Conservation (phyloP, 2,113 vertebrate species). For the Psilopsiagon aurifrons region DNA sequence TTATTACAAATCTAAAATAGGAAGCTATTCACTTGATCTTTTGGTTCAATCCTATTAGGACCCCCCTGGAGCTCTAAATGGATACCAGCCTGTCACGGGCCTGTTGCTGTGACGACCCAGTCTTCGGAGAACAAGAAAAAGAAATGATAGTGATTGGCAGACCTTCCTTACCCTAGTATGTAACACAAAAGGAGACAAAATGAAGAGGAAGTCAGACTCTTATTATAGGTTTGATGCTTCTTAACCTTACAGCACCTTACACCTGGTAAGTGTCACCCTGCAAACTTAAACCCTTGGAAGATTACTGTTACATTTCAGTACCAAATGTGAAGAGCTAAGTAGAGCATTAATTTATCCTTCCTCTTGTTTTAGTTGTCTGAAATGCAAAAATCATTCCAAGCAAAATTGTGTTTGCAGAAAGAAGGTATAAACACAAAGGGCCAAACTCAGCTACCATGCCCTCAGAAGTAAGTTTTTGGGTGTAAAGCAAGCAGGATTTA, state of each 20-base stretch:
- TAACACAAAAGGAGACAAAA: slow-evolving; percentile 89
- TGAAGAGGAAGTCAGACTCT: slow-evolving; percentile 89
- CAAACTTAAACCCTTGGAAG: slow-evolving; percentile 24
- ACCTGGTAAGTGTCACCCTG: slow-evolving; percentile 74
- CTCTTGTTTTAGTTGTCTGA: slow-evolving; percentile 36
- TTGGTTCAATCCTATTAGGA: slow-evolving; percentile 86
- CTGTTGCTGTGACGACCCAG: slow-evolving; percentile 86
- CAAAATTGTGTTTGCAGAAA: background rate
- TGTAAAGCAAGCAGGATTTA: slow-evolving; percentile 49
- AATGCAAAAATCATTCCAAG: slow-evolving; percentile 33
- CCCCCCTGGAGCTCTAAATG: slow-evolving; percentile 81
- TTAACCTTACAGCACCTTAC: slow-evolving; percentile 86
- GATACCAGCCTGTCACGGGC: slow-evolving; percentile 85
- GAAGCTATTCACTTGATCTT: slow-evolving; percentile 83
- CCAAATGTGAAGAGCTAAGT: background rate
- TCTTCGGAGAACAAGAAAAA: slow-evolving; percentile 81
- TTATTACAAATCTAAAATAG: slow-evolving; percentile 81
- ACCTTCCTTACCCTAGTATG: slow-evolving; percentile 84
- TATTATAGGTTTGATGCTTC: slow-evolving; percentile 82
- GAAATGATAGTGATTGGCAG: slow-evolving; percentile 88
- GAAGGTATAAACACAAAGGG: background rate
- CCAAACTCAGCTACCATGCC: background rate
- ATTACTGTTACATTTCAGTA: background rate
- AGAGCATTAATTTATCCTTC: background rate
- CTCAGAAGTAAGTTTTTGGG: background rate